phyloP scores from a whole-genome alignment of 1,140 invertebrate species.

The Polypedilum pembai region DNA sequence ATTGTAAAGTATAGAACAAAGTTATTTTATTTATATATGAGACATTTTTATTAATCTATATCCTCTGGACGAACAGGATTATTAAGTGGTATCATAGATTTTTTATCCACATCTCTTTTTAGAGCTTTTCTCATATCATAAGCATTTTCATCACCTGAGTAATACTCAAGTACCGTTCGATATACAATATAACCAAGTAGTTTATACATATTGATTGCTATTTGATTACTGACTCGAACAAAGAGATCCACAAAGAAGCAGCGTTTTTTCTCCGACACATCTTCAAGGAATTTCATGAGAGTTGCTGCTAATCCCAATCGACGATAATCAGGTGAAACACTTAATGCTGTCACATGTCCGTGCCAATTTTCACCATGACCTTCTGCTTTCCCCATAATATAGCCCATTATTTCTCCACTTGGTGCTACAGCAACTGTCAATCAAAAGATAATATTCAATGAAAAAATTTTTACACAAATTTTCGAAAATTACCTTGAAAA shows the following conservation, averaged over 20 bases:
- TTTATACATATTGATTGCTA: constrained; percentile 97
- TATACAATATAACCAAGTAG: constrained; percentile 96
- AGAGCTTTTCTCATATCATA: constrained; percentile 99
- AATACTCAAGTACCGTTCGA: constrained; percentile 93
- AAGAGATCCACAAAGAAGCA: constrained; percentile 99
- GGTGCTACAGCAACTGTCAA: constrained; percentile 81
- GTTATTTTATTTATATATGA: background rate
- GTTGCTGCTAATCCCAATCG: constrained; percentile 84
- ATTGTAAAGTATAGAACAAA: too few species aligned
- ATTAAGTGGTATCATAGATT: constrained; percentile 85
- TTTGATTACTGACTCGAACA: constrained; percentile 93
- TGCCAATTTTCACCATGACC: constrained; percentile 94
- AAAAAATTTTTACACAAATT: background rate
- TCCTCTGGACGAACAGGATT: constrained; percentile 95
- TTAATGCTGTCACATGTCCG: constrained; percentile 96
- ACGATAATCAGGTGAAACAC: constrained; percentile 90
- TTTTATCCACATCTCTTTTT: constrained; percentile 83
- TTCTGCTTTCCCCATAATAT: constrained; percentile 99
- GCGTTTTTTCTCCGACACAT: constrained; percentile 91
- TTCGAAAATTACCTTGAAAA: constrained; percentile 57
- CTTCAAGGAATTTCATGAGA: constrained; percentile 92
- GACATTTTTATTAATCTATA: constrained; percentile 66
- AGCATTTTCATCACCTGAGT: constrained; percentile 97
- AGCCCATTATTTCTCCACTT: constrained; percentile 94
- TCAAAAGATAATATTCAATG: background rate